These are phyloP conservation scores for Aphelocoma coerulescens DNA, from an alignment of 2,113 vertebrate species.

Conservation along the genomic window DNA sequence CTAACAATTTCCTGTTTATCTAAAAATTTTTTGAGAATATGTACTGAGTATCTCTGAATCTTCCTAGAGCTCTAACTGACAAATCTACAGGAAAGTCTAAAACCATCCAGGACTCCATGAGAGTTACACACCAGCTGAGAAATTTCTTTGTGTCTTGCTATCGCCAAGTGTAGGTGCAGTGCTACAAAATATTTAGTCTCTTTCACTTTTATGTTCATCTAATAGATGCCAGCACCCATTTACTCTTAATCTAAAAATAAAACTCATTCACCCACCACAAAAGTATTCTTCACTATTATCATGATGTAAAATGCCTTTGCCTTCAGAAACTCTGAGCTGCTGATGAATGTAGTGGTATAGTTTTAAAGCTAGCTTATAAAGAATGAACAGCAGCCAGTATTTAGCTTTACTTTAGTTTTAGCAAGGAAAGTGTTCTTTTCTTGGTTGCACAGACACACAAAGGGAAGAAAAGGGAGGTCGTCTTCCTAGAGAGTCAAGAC, in stretches of 20 bases:
- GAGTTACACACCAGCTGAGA: background rate
- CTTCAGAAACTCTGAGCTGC: background rate
- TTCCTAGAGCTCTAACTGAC: background rate
- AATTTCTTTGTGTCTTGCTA: background rate
- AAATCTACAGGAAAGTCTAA: background rate
- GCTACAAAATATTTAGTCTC: background rate
- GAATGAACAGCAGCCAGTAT: background rate
- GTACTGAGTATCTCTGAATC: background rate
- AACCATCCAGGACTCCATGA: background rate
- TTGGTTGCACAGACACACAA: background rate
- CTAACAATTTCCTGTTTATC: background rate
- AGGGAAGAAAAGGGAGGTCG: background rate
- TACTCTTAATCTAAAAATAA: slow-evolving; percentile 11
- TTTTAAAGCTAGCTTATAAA: background rate
- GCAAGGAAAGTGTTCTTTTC: background rate
- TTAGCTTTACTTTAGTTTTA: background rate
- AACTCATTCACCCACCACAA: background rate
- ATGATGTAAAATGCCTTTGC: background rate
- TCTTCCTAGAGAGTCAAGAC: background rate
- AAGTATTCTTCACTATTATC: background rate
- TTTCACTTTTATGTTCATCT: slow-evolving; percentile 9
- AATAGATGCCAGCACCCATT: background rate
- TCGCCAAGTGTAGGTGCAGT: background rate
- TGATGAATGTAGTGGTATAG: background rate
- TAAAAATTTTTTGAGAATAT: background rate